Conservation (phyloP, 2,888 invertebrate species). For the Graphium colonna region DNA sequence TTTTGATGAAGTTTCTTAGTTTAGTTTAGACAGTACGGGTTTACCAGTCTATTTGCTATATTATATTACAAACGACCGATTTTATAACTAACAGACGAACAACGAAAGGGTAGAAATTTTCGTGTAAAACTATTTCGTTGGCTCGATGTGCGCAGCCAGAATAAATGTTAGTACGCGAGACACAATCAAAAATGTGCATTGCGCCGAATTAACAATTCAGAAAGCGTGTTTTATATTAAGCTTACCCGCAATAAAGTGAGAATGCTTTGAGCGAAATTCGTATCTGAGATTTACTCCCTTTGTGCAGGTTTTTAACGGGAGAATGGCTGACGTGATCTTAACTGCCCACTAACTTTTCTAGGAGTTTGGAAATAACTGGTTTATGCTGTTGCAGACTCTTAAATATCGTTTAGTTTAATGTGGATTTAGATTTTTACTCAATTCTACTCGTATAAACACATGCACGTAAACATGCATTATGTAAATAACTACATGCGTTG, state of each 20-base stretch:
- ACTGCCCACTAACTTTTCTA: conserved; percentile 7
- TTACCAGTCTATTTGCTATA: too few species aligned
- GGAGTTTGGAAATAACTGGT: neutral
- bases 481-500: too few species aligned
- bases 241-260: conserved; percentile 48
- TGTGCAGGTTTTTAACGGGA: conserved; percentile 24
- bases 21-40: too few species aligned
- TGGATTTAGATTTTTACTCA: too few species aligned
- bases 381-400: too few species aligned
- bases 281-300: conserved; percentile 33
- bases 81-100: too few species aligned
- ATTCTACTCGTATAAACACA: too few species aligned
- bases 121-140: conserved; percentile 10
- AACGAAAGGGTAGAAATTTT: too few species aligned
- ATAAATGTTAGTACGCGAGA: conserved; percentile 36
- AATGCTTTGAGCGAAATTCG: conserved; percentile 46
- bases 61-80: too few species aligned
- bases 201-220: conserved; percentile 72
- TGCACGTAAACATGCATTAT: too few species aligned
- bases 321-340: conserved; percentile 15
- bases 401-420: too few species aligned
- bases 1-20: too few species aligned
- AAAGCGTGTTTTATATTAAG: conserved; percentile 67
- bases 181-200: conserved; percentile 69
- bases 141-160: conserved; percentile 38